Evolutionary conservation across 2,113 vertebrate genomes (phyloP), one percentile per base, ranked within the genome.

Genomic region (Bubo bubo): DNA sequence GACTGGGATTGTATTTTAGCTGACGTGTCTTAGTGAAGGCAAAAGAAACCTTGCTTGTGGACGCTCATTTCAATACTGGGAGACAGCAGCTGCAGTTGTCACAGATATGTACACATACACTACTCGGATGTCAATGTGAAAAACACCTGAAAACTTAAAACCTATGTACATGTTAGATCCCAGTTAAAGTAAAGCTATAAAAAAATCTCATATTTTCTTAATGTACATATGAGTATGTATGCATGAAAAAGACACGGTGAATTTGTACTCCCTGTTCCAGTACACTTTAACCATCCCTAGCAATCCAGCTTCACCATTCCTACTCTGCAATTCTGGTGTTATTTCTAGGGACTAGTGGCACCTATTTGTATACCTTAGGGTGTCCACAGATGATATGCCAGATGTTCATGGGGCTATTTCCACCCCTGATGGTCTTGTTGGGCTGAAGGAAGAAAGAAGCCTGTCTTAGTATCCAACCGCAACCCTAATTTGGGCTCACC

Each of bases 341-440:
- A 1, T 23, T 83, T 72, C 21, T 39, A 12, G 53, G 32, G 18
- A 14, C 62, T 24, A 7, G 23, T 8, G 32, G 4, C 17, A 26
- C 9, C 9, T 32, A 0, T 35, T 71, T 23, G 8, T 28, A 5
- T 4, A 16, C 17, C 2, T 14, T 16, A 20, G 27, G 37, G 55
- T 1, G 2, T 10, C 15, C 53, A 28, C 14, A 30, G 55, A 8
- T 27, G 35, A 43, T 27, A 12, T 5, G 20, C 22, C 30, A 74
- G 49, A 9, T 24, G 17, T 39, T 18, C 12, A 9, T 0, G 32
- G 22, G 20, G 10, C 8, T 32, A 26, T 81, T 86, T 70, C 34
- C 47, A 47, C 11, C 18, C 34, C 14, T 43, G n/a, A 10, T 7
- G 34, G 39, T 27, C 6, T 28, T 30, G 4, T 37, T 4, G 3